Conservation (phyloP, 1,140 invertebrate genomes). For the Drosophila trapezifrons region DNA sequence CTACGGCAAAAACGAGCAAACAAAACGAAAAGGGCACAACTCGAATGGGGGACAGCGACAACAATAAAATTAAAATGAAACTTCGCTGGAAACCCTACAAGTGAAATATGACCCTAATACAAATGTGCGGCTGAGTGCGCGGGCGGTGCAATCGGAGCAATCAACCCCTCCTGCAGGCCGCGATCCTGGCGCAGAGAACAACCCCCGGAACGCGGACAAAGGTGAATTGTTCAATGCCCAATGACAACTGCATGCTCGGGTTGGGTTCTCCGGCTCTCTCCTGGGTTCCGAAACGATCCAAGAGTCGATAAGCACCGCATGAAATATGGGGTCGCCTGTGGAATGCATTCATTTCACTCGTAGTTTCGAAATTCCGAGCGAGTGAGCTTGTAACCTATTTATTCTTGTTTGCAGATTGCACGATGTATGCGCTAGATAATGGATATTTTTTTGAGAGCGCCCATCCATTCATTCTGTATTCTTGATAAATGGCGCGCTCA, state of each 20-base stretch:
- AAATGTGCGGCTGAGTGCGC: constrained; percentile 57
- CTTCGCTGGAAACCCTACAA: constrained; percentile 83
- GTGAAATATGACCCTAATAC: constrained; percentile 84
- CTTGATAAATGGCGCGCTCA: constrained; percentile 22
- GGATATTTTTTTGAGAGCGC: constrained; percentile 15
- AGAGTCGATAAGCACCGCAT: constrained; percentile 21
- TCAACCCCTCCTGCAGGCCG: constrained; percentile 28
- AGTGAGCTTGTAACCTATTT: constrained; percentile 19
- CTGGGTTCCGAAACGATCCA: constrained; percentile 16
- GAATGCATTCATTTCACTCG: constrained; percentile 27
- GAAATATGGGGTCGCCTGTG: constrained; percentile 22
- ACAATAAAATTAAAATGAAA: constrained; percentile 82
- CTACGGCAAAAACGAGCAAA: constrained; percentile 23
- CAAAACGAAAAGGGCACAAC: constrained; percentile 52
- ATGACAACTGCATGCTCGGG: constrained; percentile 34
- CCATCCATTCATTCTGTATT: neutral
- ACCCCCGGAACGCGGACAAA: constrained; percentile 30
- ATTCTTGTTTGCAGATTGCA: constrained; percentile 31
- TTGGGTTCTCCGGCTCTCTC: constrained; percentile 19
- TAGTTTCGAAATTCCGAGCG: constrained; percentile 23
- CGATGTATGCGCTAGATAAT: constrained; percentile 30
- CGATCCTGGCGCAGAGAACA: constrained; percentile 33
- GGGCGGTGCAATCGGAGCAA: constrained; percentile 18
- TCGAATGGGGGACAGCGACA: constrained; percentile 41
- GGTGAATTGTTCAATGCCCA: constrained; percentile 36